These are phyloP conservation scores for Plebejus anna DNA, from an alignment of 2,888 invertebrate genomes.

Conservation along the genomic window DNA sequence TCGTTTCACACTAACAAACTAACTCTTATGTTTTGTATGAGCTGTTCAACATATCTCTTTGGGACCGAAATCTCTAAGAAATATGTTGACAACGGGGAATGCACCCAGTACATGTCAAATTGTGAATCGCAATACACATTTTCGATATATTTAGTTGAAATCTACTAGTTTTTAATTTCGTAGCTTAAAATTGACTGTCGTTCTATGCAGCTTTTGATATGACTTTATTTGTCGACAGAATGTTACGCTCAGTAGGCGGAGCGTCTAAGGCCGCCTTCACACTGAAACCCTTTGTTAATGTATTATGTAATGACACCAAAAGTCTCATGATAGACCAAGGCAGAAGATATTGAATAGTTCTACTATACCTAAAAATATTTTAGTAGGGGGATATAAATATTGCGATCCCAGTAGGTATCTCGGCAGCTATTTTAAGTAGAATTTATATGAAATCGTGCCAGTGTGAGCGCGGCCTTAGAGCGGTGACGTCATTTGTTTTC, in stretches of 20 bases:
- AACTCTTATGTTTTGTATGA: conserved; percentile 20
- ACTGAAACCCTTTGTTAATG: neutral
- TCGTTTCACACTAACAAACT: neutral
- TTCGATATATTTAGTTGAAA: conserved; percentile 59
- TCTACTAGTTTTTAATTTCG: conserved; percentile 51
- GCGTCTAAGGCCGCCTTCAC: conserved; percentile 9
- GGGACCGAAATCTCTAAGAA: neutral
- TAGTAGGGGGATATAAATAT: neutral
- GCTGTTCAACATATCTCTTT: neutral
- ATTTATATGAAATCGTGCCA: neutral
- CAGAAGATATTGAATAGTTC: too few species aligned
- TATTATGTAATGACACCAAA: too few species aligned
- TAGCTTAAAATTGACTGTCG: conserved; percentile 26
- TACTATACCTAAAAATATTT: too few species aligned
- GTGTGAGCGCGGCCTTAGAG: conserved; percentile 24
- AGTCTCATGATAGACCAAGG: too few species aligned
- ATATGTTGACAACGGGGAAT: conserved; percentile 12
- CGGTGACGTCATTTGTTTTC: conserved; percentile 29
- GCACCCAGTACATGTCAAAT: conserved; percentile 11
- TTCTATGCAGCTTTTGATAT: conserved; percentile 20
- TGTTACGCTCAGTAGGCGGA: conserved; percentile 3
- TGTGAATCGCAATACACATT: conserved; percentile 22
- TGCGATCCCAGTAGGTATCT: neutral
- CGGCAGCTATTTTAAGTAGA: neutral
- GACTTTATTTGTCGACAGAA: conserved; percentile 23